A percentile compares a stretch with the other conserved stretches of the same genome.
Conservation (phyloP, 2,797 vertebrate genomes). For the Pygocentrus nattereri region DNA sequence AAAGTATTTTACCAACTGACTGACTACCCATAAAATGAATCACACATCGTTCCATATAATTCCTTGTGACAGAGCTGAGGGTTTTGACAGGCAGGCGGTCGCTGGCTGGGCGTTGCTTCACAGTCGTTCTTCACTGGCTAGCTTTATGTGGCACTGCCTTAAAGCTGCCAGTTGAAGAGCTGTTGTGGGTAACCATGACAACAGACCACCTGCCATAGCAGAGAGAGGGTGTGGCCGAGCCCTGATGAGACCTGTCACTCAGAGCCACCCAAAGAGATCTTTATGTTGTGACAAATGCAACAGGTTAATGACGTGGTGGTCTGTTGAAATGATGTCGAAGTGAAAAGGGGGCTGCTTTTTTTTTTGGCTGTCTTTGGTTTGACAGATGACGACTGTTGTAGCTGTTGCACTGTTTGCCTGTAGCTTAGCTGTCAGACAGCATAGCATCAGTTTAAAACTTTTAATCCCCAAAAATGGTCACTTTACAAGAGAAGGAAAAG, state of each 20-base stretch:
- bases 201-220: constrained; percentile 64
- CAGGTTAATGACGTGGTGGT: not conserved
- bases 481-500: too few relatives aligned
- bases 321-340: too few relatives aligned
- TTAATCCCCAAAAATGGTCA: too few relatives aligned
- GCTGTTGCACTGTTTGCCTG: too few relatives aligned
- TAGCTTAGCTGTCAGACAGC: too few relatives aligned
- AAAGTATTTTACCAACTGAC: not conserved
- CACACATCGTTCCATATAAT: not conserved
- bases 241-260: constrained; percentile 30
- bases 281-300: not conserved
- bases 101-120: constrained; percentile 80
- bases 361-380: too few relatives aligned
- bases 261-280: not conserved
- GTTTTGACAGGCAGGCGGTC: constrained; percentile 32
- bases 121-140: constrained; percentile 91
- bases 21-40: not conserved
- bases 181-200: constrained; percentile 89
- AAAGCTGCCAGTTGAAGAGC: constrained; percentile 92
- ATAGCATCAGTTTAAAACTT: too few relatives aligned
- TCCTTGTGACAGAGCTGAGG: not conserved
- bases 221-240: constrained; percentile 40
- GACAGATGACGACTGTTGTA: too few relatives aligned
- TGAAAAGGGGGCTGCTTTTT: too few relatives aligned
- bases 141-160: constrained; percentile 82